Evolutionary conservation across 2,797 vertebrate genomes (phyloP).

Genomic region (Gastrophryne carolinensis): DNA sequence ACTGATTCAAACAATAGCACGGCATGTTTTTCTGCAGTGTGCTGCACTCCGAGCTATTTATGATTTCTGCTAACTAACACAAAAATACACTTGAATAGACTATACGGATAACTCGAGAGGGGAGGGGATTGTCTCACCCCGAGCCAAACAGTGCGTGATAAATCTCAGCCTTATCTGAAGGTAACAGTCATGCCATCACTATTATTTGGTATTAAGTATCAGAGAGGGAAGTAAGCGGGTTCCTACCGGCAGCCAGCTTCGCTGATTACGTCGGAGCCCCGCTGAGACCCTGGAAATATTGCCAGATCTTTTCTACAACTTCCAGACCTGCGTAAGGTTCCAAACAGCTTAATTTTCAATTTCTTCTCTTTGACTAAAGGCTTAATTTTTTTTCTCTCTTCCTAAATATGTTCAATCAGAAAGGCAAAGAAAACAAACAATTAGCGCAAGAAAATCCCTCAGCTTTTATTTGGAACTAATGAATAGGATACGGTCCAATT

Average conservation of each 20-base stretch:
- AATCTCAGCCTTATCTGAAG: slow-evolving; percentile 59
- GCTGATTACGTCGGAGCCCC: slow-evolving; percentile 53
- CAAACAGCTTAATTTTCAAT: slow-evolving; percentile 51
- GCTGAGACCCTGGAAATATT: slow-evolving; percentile 41
- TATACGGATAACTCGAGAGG: slow-evolving; percentile 18
- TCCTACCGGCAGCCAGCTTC: slow-evolving; percentile 49
- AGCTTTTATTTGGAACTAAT: slow-evolving; percentile 47
- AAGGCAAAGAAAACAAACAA: slow-evolving; percentile 51
- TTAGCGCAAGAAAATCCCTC: slow-evolving; percentile 44
- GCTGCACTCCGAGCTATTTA: slow-evolving; percentile 2
- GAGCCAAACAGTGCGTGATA: slow-evolving; percentile 54
- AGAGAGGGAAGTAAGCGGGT: slow-evolving; percentile 48
- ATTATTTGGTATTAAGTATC: slow-evolving; percentile 58
- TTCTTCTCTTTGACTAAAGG: slow-evolving; percentile 48
- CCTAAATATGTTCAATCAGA: slow-evolving; percentile 45
- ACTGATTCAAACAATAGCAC: background rate
- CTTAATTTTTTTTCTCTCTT: slow-evolving; percentile 38
- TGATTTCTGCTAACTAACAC: background rate
- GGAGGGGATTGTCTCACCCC: slow-evolving; percentile 39
- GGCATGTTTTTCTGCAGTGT: background rate
- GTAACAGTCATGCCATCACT: slow-evolving; percentile 54
- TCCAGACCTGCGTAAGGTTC: slow-evolving; percentile 42
- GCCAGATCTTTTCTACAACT: slow-evolving; percentile 47
- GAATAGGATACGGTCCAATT: slow-evolving; percentile 46
- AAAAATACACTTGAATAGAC: slow-evolving; percentile 10